Conservation (phyloP, 2,797 vertebrate species). For the Leucoraja ocellata region DNA sequence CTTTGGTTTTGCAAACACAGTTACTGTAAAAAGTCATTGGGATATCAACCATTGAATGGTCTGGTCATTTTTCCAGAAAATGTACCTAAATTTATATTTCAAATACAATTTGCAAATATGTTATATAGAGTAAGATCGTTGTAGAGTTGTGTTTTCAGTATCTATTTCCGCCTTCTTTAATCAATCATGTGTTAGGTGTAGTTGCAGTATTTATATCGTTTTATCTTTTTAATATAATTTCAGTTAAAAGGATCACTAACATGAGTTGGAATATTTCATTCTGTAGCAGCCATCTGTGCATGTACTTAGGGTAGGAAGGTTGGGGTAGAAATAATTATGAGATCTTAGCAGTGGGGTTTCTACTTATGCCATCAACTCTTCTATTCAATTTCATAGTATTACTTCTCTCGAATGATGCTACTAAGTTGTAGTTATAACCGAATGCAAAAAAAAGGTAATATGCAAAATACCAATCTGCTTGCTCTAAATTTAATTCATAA, state of each 20-base stretch:
- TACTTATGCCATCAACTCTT: no score
- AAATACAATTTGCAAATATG: not conserved
- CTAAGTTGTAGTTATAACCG: not conserved
- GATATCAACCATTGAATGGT: slow-evolving; percentile 21
- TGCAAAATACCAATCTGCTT: not conserved
- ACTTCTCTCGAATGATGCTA: not conserved
- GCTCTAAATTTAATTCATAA: not conserved
- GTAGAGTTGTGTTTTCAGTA: slow-evolving; percentile 1
- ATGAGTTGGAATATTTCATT: slow-evolving; percentile 52
- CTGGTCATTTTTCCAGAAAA: not conserved
- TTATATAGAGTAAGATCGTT: not conserved
- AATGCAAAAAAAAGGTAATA: not conserved
- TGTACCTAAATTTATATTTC: slow-evolving; percentile 1
- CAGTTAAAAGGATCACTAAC: slow-evolving; percentile 69
- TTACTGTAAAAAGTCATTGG: not conserved
- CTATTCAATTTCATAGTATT: not conserved
- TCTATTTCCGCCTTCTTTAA: not conserved
- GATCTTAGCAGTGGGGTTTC: no score
- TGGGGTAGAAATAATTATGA: no score
- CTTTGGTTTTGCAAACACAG: not conserved
- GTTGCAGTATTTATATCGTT: slow-evolving; percentile 54
- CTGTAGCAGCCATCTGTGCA: not conserved
- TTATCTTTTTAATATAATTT: slow-evolving; percentile 25
- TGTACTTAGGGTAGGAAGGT: not conserved
- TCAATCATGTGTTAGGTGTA: slow-evolving; percentile 48